Base-by-base conservation (phyloP, 2,888 invertebrate species). In the Volucella bombylans region DNA sequence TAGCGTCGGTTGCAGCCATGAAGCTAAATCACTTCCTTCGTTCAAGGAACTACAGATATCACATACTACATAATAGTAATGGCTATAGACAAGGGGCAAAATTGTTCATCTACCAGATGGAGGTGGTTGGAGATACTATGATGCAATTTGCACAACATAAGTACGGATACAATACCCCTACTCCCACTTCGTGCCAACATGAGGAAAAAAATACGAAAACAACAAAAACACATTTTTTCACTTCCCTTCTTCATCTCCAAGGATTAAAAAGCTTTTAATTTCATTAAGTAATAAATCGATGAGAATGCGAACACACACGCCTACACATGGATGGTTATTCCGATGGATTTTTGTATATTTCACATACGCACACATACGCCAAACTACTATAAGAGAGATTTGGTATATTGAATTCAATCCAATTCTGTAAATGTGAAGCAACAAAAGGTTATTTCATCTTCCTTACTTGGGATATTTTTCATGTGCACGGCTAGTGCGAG, bases 201-300 rank as follows among this genome's bases (percentile, higher is more conserved):
- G 1, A 31, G 31, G 0, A 31, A 31, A 23, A 6, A 31, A 31
- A 23, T 0, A 31, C 2, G 6, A 31, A 31, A 31, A 39, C 67
- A 1, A 31, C 2, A 31, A 31, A 31, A 31, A 39, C 67, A 76
- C 68, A 68, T 61, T 74, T 73, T 65, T 69, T 41, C 59, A 69
- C 64, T 74, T 72, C 67, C 50, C 15, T 67, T 59, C 23, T 12
- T 12, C 31, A 31, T 59, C 57, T 76, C 74, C 43, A 14, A 59
- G 85, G 87, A 87, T 86, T 86, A 82, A 86, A 74, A 80, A 79
- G 82, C 82, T 83, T 85, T 85, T 85, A 85, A 86, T 78, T 86
- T 85, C 82, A 82, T 80, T 85, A 87, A 71, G 77, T 81, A 77
- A 72, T 76, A 86, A 85, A 87, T 86, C 74, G 86, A 86, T 86